phyloP scores from a whole-genome alignment of 2,797 vertebrate genomes.

The Lagodon rhomboides region DNA sequence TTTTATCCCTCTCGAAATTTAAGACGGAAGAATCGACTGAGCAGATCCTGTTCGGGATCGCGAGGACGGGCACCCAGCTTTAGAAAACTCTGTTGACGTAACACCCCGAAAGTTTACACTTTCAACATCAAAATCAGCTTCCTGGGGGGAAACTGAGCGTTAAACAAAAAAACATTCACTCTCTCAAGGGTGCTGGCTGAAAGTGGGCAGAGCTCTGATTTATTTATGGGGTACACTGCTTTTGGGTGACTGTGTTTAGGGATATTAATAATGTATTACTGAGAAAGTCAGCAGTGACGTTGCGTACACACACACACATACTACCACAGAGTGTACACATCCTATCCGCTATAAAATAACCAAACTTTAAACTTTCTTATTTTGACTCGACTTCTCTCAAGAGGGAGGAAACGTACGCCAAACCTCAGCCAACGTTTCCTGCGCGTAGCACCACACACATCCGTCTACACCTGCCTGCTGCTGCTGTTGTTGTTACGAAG shows the following conservation, averaged over 20 bases:
- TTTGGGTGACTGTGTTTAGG: constrained; percentile 76
- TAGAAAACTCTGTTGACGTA: constrained; percentile 44
- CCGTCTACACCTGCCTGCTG: background rate
- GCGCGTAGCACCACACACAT: constrained; percentile 1
- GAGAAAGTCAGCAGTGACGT: constrained; percentile 46
- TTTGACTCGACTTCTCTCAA: constrained; percentile 12
- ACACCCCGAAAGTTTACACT: constrained; percentile 51
- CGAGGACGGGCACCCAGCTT: background rate
- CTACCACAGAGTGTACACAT: constrained; percentile 30
- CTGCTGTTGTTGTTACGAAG: constrained; percentile 33
- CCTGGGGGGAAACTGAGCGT: constrained; percentile 40
- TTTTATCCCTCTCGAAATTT: too few relatives aligned
- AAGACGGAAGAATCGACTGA: constrained; percentile 7
- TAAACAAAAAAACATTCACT: constrained; percentile 63
- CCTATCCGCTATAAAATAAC: constrained; percentile 29
- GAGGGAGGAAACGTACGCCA: constrained; percentile 2
- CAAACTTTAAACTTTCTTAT: constrained; percentile 21
- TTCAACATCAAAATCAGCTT: constrained; percentile 57
- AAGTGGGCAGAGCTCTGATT: constrained; percentile 66
- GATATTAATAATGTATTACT: constrained; percentile 74
- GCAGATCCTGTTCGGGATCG: constrained; percentile 30
- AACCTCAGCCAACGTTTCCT: constrained; percentile 5
- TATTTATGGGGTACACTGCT: constrained; percentile 75
- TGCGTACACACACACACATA: constrained; percentile 39
- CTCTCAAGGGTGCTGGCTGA: constrained; percentile 44